These are phyloP conservation scores for Corythornis cristatus DNA, from an alignment of 2,113 vertebrate genomes.

Conservation along the genomic window DNA sequence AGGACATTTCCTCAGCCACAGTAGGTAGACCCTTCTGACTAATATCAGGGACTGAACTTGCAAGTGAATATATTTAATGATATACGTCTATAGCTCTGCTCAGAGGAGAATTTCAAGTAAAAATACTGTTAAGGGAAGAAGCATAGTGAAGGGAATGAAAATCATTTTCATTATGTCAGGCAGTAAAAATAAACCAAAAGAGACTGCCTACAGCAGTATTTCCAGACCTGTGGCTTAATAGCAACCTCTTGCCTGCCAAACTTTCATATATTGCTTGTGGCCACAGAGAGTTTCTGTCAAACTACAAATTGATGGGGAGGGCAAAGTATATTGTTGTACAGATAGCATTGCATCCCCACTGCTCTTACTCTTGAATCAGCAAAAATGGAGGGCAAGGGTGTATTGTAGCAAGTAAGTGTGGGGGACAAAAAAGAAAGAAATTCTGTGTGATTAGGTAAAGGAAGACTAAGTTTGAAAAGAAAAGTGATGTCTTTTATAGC, in stretches of 20 bases:
- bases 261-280: neutral
- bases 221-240: constrained; percentile 30
- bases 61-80: neutral
- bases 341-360: neutral
- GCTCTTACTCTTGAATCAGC: neutral
- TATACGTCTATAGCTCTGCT: neutral
- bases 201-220: neutral
- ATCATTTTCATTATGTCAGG: constrained; percentile 24
- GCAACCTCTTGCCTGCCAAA: constrained; percentile 2
- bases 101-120: constrained; percentile 10
- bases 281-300: neutral
- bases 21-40: neutral
- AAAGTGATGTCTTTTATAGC: neutral
- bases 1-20: neutral
- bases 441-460: neutral
- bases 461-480: neutral
- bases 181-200: constrained; percentile 37
- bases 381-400: accelerated
- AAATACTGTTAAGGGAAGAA: constrained; percentile 29
- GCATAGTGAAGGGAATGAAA: neutral
- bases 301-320: neutral
- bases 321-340: neutral
- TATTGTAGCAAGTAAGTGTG: neutral
- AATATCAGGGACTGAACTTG: neutral
- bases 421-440: neutral